These are phyloP conservation scores for Eumaeus atala DNA, from an alignment of 1,140 invertebrate genomes.

Conservation along the genomic window DNA sequence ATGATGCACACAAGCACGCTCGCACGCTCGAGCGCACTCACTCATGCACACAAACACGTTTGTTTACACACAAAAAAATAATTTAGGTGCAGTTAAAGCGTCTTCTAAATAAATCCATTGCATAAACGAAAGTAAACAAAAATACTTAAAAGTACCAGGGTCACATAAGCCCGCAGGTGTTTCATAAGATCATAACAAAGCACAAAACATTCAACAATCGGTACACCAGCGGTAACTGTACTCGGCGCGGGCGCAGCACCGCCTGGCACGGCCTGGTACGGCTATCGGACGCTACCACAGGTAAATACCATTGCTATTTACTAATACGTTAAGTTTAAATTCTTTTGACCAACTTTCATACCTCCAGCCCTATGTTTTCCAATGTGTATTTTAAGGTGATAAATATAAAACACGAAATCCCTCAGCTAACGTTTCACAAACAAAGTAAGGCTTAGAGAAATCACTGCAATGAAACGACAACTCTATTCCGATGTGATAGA, in stretches of 20 bases:
- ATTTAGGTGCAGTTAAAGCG: no score
- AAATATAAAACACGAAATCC: conserved; percentile 21
- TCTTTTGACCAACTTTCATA: not conserved
- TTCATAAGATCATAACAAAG: conserved; percentile 21
- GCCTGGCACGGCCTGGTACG: conserved; percentile 51
- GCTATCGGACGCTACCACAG: conserved; percentile 1
- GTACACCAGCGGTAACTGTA: conserved; percentile 40
- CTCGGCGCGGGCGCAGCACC: conserved; percentile 35
- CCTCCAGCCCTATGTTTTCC: conserved; percentile 5
- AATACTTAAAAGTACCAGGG: not conserved
- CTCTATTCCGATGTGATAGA: not conserved
- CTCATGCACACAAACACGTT: no score
- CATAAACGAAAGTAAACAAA: no score
- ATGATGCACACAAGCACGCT: no score
- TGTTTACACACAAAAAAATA: no score
- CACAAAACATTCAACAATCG: conserved; percentile 31
- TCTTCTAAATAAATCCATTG: no score
- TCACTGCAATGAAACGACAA: not conserved
- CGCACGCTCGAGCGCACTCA: no score
- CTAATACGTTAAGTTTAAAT: not conserved
- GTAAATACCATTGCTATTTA: conserved; percentile 17
- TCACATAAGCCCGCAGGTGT: conserved; percentile 4
- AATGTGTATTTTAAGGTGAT: conserved; percentile 24
- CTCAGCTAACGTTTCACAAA: conserved; percentile 12
- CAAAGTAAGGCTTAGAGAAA: not conserved